Evolutionary conservation across 2,888 invertebrate genomes (phyloP).

Genomic region (Loripinus fragilis): DNA sequence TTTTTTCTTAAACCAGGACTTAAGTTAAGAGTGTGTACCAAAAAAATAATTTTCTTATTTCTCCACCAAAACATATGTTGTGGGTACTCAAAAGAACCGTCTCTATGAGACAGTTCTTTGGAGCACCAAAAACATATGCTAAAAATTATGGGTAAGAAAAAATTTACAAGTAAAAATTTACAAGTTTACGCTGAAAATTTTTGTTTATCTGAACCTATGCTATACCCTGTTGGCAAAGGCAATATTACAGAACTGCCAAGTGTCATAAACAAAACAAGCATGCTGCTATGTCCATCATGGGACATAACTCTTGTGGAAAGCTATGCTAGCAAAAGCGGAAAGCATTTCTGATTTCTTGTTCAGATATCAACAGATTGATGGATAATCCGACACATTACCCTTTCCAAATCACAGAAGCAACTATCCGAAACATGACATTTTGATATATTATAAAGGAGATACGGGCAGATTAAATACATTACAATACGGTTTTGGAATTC

Average conservation of each 20-base stretch:
- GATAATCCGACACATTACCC: constrained; percentile 31
- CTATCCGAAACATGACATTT: constrained; percentile 45
- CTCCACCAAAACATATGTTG: too few species aligned
- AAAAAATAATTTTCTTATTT: too few species aligned
- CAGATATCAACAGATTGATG: constrained; percentile 21
- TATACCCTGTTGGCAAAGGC: too few species aligned
- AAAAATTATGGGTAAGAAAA: too few species aligned
- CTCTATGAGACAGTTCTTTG: too few species aligned
- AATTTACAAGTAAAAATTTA: too few species aligned
- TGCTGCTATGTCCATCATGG: constrained; percentile 36
- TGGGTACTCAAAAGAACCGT: too few species aligned
- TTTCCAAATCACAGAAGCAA: constrained; percentile 32
- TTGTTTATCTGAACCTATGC: too few species aligned
- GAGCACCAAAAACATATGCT: too few species aligned
- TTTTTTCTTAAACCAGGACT: too few species aligned
- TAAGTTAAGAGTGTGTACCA: too few species aligned
- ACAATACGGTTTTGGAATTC: constrained; percentile 21
- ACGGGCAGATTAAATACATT: constrained; percentile 27
- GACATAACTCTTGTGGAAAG: constrained; percentile 52
- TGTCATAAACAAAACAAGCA: neutral
- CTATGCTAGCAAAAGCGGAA: constrained; percentile 51
- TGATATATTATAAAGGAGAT: constrained; percentile 45
- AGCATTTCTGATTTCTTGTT: constrained; percentile 31
- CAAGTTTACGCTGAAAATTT: too few species aligned
- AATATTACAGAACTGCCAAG: neutral